Evolutionary conservation across 1,140 invertebrate genomes (phyloP), one percentile per base, ranked within the genome.

Genomic region (Drosophila equinoxialis): DNA sequence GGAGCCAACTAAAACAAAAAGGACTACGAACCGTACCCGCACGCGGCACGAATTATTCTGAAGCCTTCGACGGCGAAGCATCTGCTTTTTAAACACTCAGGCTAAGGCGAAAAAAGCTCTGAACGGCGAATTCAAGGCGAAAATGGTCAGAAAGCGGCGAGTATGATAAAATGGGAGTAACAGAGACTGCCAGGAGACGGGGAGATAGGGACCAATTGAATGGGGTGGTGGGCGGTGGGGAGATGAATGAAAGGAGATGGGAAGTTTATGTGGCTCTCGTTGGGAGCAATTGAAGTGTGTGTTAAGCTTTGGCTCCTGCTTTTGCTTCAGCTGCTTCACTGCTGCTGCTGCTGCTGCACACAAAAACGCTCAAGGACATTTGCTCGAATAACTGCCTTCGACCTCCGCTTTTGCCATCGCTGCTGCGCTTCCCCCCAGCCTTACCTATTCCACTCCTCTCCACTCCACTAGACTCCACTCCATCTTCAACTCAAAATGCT

Each of bases 221-320:
- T 26, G 23, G 23, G 23, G 23, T 26, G 23, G 3, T 26, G 23
- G 23, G 23, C 23, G 23, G 2, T 26, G 23, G 23, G 45, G 1
- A 8, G 14, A 10, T 51, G 8, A 8, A 39, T 39, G 17, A 64
- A 68, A 79, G 48, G 48, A 75, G 64, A 48, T 55, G 57, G 65
- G 76, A 83, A 87, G 83, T 87, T 87, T 87, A 86, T 86, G 79
- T 87, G 82, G 82, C 83, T 75, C 82, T 76, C 83, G 82, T 84
- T 79, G 76, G 63, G 67, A 71, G 84, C 79, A 77, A 51, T 59
- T 83, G 72, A 86, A 86, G 83, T 86, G 80, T 87, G 83, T 86
- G 82, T 81, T 87, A 86, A 86, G 82, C 83, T 87, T 76, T 79
- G 77, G 68, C 26, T 61, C 33, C 41, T 41, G 64, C 39, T 7